Conservation (phyloP, 2,113 vertebrate genomes). For the Gadus chalcogrammus region DNA sequence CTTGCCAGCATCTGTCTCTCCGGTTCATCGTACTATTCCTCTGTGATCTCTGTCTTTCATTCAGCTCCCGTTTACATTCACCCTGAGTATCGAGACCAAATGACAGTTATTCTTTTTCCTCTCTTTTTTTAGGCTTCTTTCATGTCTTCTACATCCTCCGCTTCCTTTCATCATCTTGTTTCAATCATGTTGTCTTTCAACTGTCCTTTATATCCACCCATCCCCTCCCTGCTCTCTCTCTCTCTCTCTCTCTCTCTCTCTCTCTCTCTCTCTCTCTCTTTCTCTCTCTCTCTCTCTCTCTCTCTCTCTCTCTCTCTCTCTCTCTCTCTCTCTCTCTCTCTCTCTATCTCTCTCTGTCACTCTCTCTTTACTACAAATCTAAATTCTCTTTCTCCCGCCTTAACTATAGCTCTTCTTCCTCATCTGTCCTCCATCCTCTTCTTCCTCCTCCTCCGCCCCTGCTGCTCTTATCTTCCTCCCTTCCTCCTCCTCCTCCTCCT, state of each 20-base stretch:
- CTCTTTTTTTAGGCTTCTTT: too few species aligned
- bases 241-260: conserved; percentile 6
- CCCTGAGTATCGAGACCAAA: too few species aligned
- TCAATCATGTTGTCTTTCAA: not conserved
- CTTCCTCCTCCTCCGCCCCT: conserved; percentile 25
- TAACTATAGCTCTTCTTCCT: conserved; percentile 5
- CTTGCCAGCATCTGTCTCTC: conserved; percentile 54
- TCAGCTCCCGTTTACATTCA: not conserved
- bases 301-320: conserved; percentile 29
- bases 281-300: not conserved
- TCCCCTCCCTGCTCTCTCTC: not conserved
- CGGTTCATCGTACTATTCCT: conserved; percentile 56
- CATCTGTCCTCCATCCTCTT: conserved; percentile 54
- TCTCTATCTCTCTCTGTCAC: conserved; percentile 9
- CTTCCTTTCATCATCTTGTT: too few species aligned
- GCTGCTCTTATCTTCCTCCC: not conserved
- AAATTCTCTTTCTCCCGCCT: conserved; percentile 46
- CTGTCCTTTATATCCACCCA: conserved; percentile 42
- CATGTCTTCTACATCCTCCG: too few species aligned
- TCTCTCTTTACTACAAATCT: conserved; percentile 55
- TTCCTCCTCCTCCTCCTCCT: conserved; percentile 17
- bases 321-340: conserved; percentile 28
- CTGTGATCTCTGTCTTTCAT: conserved; percentile 51
- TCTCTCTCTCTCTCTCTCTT: conserved; percentile 20
- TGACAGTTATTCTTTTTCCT: too few species aligned